Conservation (phyloP, 2,113 vertebrate genomes). For the Cacatua alba region DNA sequence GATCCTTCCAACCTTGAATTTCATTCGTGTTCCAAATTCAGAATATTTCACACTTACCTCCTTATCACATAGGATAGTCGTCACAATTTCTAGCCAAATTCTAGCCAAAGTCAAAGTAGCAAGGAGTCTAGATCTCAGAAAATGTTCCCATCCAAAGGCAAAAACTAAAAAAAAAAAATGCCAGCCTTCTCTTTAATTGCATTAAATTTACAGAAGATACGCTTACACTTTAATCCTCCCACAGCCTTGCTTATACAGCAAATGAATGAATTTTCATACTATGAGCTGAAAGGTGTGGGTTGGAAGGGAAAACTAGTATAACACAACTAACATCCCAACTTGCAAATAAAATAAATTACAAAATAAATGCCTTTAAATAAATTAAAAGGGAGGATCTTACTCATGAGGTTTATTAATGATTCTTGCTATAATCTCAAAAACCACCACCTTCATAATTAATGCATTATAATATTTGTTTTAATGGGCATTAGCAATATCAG, state of each 20-base stretch:
- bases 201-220: background rate
- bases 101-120: background rate
- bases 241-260: background rate
- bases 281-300: background rate
- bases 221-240: background rate
- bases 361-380: background rate
- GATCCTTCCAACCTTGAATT: background rate
- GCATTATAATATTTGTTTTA: constrained; percentile 29
- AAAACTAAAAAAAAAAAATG: background rate
- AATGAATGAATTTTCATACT: background rate
- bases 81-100: background rate
- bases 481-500: background rate
- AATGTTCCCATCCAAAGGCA: background rate
- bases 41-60: background rate
- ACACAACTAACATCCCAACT: background rate
- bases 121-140: background rate
- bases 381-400: background rate
- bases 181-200: background rate
- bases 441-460: constrained; percentile 36
- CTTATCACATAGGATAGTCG: background rate
- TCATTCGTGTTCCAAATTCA: background rate
- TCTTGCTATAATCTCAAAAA: background rate
- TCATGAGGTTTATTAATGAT: background rate
- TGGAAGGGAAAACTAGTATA: background rate
- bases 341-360: background rate